Evolutionary conservation across 2,888 invertebrate species (phyloP).

Genomic region (Eupithecia subfuscata): DNA sequence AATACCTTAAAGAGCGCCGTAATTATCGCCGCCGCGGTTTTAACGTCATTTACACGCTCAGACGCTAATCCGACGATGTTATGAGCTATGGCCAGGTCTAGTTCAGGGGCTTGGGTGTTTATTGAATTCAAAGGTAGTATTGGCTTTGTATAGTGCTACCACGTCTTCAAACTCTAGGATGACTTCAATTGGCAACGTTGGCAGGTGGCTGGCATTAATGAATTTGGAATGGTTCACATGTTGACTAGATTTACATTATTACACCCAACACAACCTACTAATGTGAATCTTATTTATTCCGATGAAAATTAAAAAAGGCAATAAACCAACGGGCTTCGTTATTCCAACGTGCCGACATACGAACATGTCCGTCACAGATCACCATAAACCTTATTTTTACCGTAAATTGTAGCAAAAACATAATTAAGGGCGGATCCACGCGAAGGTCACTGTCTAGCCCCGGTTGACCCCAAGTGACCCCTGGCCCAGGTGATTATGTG

Average conservation of each 20-base stretch:
- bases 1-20: conserved; percentile 21
- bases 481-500: conserved; percentile 20
- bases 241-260: too few relatives aligned
- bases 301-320: not conserved
- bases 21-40: conserved; percentile 17
- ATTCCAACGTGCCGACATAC: conserved; percentile 25
- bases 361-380: conserved; percentile 22
- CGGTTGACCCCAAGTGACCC: conserved; percentile 12
- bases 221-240: not conserved
- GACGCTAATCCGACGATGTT: not conserved
- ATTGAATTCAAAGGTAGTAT: not conserved
- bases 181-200: not conserved
- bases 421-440: conserved; percentile 32
- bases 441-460: conserved; percentile 41
- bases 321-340: not conserved
- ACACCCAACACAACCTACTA: too few relatives aligned
- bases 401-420: conserved; percentile 33
- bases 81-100: not conserved
- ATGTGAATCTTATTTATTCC: too few relatives aligned
- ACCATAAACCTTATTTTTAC: conserved; percentile 30
- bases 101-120: not conserved
- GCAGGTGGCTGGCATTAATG: not conserved
- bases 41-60: conserved; percentile 12
- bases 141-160: not conserved
- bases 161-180: not conserved